Base-by-base conservation (phyloP, 2,113 vertebrate species). In the Platanista minor region DNA sequence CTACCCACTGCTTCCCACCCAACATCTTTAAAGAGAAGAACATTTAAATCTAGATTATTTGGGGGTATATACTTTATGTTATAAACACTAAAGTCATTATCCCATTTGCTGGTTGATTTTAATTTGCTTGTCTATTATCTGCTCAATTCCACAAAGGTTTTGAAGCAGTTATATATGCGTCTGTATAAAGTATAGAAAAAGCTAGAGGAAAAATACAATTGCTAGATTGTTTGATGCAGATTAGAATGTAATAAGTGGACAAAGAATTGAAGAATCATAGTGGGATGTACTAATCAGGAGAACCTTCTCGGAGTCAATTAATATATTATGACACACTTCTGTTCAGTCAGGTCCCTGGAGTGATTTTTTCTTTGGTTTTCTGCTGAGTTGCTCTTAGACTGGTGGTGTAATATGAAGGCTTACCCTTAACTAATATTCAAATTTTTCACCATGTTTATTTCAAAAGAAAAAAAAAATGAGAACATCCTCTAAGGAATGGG, bases 31-130 rank as follows among this genome's bases (percentile, higher is more conserved):
- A 27, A 77, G 66, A 81, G 33, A 66, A 92, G 92, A 91, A 86
- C 62, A 64, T 82, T 95, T 86, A 91, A 72, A 93, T 95, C 52
- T 54, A 78, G 59, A 80, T 75, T 85, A 96, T 96, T 95, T 90
- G 54, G 23, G 17, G 52, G 1, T 95, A 61, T 66, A 43, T 69
- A 33, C 6, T 78, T 90, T 11, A 27, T 84, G 13, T 90, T 77
- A 39, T 80, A n/a, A 90, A 69, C 49, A 84, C 13, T 92, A 5
- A 82, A 39, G 31, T 66, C 54, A 92, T 31, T 54, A 43, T 81
- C 5, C 89, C 54, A 20, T 87, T 89, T 54, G 29, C 18, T 21
- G 61, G 43, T 49, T 90, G n/a, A 62, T 89, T 97, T 97, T 71
- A 95, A 82, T 69, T 85, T 4, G 54, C 27, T n/a, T 89, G 52